Evolutionary conservation across 1,140 invertebrate genomes (phyloP), one percentile per base, ranked within the genome.

Genomic region (Dendroctonus ponderosae): DNA sequence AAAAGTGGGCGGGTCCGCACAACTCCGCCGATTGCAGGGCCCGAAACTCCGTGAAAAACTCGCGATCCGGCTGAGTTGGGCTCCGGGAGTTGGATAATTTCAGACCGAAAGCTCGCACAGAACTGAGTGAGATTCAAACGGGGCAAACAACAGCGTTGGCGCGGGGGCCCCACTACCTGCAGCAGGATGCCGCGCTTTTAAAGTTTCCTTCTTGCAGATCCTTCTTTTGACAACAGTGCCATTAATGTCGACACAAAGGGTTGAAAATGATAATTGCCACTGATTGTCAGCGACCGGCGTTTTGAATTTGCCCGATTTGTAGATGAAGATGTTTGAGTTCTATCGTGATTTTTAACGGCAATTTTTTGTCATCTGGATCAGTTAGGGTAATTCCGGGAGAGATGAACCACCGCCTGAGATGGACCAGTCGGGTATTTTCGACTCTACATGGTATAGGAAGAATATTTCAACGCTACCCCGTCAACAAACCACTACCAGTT

Each of bases 141-240:
- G 53, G 62, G 62, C 52, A 43, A 56, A 51, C 56, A 49, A 57
- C 53, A 50, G 62, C 62, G 62, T 48, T 65, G 62, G 62, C 71
- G 72, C 72, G 72, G 69, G 67, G 66, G 59, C 68, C 70, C 72
- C 72, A 70, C 72, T n/a, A n/a, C n/a, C n/a, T n/a, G n/a, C n/a
- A n/a, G n/a, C n/a, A n/a, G 57, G 43, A 60, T 66, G 54, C 61
- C 67, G 69, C 66, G 67, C 52, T 65, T 65, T 61, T 70, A 61
- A 70, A 70, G 59, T 66, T 62, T 40, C 52, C 53, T 67, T 70
- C 61, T 64, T 67, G 68, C 57, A 51, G 51, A 58, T 70, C 68
- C 61, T 63, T 70, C 53, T 48, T 53, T 57, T 46, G 56, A 39
- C 54, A 57, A 52, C 38, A 68, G 43, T 61, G 49, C 14, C 57